Conservation (phyloP, 2,113 vertebrate species). For the Malaclemys terrapin region DNA sequence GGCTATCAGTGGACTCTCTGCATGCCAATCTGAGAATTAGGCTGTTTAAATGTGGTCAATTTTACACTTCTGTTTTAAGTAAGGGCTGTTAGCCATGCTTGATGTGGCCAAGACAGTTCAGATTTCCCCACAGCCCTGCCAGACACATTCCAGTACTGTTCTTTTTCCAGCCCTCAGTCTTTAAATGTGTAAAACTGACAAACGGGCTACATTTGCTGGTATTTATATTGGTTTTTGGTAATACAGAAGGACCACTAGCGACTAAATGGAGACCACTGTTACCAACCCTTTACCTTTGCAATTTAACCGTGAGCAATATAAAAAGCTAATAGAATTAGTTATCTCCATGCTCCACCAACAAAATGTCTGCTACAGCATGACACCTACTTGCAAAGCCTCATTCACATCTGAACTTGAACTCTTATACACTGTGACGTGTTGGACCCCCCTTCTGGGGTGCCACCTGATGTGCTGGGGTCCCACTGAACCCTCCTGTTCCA, state of each 20-base stretch:
- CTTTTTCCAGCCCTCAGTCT: not conserved
- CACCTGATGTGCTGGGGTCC: too few species aligned
- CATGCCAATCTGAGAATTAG: not conserved
- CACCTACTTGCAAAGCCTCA: not conserved
- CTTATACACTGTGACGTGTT: too few species aligned
- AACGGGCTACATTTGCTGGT: not conserved
- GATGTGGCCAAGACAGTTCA: not conserved
- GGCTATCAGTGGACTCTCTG: not conserved
- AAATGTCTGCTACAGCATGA: not conserved
- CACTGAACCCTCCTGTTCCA: too few species aligned
- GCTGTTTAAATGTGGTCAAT: not conserved
- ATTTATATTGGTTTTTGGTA: not conserved
- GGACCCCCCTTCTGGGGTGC: too few species aligned
- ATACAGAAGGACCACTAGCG: not conserved
- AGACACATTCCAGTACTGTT: not conserved
- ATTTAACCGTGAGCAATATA: not conserved
- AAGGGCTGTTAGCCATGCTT: not conserved
- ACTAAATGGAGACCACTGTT: not conserved
- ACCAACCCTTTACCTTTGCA: rapidly evolving
- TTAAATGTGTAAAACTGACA: not conserved
- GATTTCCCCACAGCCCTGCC: not conserved
- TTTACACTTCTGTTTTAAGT: not conserved
- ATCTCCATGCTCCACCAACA: rapidly evolving
- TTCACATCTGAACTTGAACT: rapidly evolving
- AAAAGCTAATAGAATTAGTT: not conserved